A percentile compares a stretch with the other conserved stretches of the same genome.
Evolutionary conservation across 1,140 invertebrate genomes (phyloP).

Genomic region (Drosophila pseudoobscura): DNA sequence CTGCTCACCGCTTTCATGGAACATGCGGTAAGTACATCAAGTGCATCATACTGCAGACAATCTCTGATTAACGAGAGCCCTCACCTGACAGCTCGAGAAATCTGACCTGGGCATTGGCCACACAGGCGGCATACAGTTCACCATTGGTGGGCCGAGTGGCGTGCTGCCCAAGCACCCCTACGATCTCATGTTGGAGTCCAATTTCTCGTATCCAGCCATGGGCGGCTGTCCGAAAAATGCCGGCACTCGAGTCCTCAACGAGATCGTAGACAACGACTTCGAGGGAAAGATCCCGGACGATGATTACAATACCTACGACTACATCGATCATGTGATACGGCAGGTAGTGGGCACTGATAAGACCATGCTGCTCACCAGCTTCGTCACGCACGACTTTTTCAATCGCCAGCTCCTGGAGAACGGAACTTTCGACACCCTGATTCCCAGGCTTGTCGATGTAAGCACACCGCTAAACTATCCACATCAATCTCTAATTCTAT

Average conservation of each 20-base stretch:
- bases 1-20: conserved; percentile 76
- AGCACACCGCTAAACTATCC: conserved; percentile 18
- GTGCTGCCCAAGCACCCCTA: conserved; percentile 78
- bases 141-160: conserved; percentile 76
- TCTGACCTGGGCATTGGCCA: conserved; percentile 76
- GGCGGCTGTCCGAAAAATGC: conserved; percentile 79
- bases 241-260: conserved; percentile 70
- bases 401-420: conserved; percentile 76
- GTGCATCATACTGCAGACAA: neutral
- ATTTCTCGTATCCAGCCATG: conserved; percentile 78
- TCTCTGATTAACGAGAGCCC: neutral
- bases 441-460: conserved; percentile 76
- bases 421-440: conserved; percentile 72
- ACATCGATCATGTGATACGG: conserved; percentile 74
- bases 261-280: conserved; percentile 80
- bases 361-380: conserved; percentile 77
- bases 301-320: conserved; percentile 70
- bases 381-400: conserved; percentile 80
- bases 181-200: conserved; percentile 74
- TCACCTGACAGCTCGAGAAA: conserved; percentile 64
- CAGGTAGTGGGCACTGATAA: conserved; percentile 78
- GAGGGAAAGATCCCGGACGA: conserved; percentile 78
- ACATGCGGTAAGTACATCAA: conserved; percentile 62
- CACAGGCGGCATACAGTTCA: conserved; percentile 81
- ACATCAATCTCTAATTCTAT: neutral